phyloP scores from a whole-genome alignment of 92 coral and sea anemone genomes.

The Phenganax stokvisi region DNA sequence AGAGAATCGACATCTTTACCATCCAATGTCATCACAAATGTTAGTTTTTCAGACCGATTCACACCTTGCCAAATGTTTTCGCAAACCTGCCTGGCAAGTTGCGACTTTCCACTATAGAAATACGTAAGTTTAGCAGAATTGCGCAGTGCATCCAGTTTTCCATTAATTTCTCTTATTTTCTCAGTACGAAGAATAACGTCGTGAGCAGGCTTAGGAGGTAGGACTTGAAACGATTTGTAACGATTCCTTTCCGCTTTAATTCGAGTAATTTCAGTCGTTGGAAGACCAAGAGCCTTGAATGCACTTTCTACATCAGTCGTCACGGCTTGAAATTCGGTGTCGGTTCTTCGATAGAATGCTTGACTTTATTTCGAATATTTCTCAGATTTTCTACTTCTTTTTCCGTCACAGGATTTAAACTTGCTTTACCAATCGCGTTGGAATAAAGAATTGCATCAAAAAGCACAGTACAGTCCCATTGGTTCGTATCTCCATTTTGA shows the following conservation, averaged over 20 bases:
- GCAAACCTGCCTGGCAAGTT: neutral
- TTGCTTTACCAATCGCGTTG: no score
- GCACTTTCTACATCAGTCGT: neutral
- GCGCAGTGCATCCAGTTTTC: neutral
- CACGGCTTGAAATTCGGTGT: neutral
- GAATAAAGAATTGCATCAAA: no score
- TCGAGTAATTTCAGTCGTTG: neutral
- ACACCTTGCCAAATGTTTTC: neutral
- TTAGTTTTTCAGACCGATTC: neutral
- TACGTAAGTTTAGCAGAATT: neutral
- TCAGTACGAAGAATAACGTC: neutral
- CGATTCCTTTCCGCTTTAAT: neutral
- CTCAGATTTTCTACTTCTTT: neutral
- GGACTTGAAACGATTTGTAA: neutral
- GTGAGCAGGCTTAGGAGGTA: slow-evolving; percentile 3
- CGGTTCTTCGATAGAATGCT: neutral
- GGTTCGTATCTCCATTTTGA: no score
- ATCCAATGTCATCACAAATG: neutral
- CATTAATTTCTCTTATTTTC: neutral
- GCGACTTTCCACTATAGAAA: neutral
- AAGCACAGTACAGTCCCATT: no score
- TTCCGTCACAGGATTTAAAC: no score
- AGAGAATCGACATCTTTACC: no score
- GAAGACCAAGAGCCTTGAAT: neutral
- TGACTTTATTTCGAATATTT: neutral